phyloP scores from a whole-genome alignment of 2,113 vertebrate genomes.

The Myrmecophaga tridactyla region DNA sequence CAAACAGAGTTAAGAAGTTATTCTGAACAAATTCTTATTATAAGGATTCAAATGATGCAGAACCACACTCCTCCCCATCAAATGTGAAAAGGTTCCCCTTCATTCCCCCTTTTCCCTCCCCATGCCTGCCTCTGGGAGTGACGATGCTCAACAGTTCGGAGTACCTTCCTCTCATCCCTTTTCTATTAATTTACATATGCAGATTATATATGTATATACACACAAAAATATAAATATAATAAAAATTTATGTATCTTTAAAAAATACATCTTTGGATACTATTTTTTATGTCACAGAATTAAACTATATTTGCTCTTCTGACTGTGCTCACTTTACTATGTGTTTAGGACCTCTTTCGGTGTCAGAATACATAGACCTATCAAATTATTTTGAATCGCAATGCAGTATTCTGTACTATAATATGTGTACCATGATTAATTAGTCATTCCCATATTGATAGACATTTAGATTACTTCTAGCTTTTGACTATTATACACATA shows the following conservation, averaged over 20 bases:
- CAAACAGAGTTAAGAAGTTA: too few species aligned
- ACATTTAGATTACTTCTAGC: not conserved
- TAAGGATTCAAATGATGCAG: not conserved
- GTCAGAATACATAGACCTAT: not conserved
- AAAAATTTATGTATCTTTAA: too few species aligned
- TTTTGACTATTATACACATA: not conserved
- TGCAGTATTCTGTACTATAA: not conserved
- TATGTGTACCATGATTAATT: not conserved
- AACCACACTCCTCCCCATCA: not conserved
- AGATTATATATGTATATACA: not conserved
- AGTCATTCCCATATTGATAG: not conserved
- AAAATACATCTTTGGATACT: not conserved
- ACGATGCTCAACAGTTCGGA: not conserved
- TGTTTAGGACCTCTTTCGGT: not conserved
- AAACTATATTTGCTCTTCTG: not conserved
- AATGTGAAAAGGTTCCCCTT: not conserved
- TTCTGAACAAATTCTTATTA: not conserved
- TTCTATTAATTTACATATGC: not conserved
- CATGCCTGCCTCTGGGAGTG: not conserved
- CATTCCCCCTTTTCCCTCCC: not conserved
- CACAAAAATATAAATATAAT: not conserved
- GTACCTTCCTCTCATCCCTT: not conserved
- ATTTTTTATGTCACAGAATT: not conserved
- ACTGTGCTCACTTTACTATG: not conserved
- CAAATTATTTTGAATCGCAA: slow-evolving; percentile 11